These are phyloP conservation scores for Cheirogaleus medius DNA, from an alignment of 2,113 vertebrate species.

Conservation along the genomic window DNA sequence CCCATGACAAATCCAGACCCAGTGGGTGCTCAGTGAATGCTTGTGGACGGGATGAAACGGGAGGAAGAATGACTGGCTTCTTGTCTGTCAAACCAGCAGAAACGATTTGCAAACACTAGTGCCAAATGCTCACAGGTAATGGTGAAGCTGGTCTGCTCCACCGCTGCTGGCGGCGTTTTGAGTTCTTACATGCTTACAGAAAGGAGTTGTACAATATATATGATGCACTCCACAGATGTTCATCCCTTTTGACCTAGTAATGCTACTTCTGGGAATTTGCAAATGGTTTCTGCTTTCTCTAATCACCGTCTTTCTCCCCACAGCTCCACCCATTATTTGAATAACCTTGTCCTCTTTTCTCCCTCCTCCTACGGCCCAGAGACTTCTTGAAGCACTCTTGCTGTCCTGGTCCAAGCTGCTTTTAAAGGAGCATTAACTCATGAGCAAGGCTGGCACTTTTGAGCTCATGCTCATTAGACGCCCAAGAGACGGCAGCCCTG, in stretches of 20 bases:
- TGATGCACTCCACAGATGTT: background rate
- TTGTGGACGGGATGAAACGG: background rate
- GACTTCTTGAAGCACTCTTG: background rate
- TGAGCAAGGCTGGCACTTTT: background rate
- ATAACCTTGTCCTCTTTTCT: background rate
- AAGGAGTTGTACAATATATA: background rate
- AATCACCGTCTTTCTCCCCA: background rate
- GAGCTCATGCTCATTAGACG: background rate
- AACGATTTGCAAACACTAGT: background rate
- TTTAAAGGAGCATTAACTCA: background rate
- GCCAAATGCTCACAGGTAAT: background rate
- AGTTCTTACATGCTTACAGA: background rate
- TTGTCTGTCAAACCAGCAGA: background rate
- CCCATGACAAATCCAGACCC: background rate
- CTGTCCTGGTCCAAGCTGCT: background rate
- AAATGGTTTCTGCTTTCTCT: background rate
- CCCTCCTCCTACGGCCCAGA: background rate
- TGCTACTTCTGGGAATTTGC: background rate
- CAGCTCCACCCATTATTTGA: background rate
- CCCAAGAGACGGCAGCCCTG: background rate
- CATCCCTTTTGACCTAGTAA: background rate
- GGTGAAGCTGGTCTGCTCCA: fast-evolving
- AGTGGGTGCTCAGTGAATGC: background rate
- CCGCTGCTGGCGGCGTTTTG: background rate
- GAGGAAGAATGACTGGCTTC: background rate